Evolutionary conservation across 1,140 invertebrate species (phyloP).

Genomic region (Heliconius congener): DNA sequence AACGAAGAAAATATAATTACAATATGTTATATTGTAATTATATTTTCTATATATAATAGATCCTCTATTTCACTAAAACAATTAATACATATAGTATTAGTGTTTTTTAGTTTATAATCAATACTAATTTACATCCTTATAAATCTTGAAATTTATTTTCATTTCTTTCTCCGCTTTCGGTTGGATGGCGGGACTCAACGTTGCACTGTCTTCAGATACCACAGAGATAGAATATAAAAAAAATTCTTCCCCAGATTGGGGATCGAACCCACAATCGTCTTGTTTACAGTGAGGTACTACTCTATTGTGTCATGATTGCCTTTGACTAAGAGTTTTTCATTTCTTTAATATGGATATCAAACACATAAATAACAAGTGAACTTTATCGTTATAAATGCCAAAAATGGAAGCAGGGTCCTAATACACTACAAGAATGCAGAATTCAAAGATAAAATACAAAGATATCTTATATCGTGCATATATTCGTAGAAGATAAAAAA

Average conservation of each 20-base stretch:
- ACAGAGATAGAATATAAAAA: too few species aligned
- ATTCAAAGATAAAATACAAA: background rate
- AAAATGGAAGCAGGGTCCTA: constrained; percentile 9
- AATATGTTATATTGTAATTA: too few species aligned
- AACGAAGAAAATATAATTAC: too few species aligned
- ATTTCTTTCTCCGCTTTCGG: too few species aligned
- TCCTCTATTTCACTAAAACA: too few species aligned
- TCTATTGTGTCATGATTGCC: background rate
- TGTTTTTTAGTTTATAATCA: too few species aligned
- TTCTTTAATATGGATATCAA: background rate
- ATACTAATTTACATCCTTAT: too few species aligned
- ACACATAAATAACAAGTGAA: background rate
- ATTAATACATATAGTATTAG: too few species aligned
- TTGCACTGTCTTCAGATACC: too few species aligned
- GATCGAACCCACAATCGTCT: background rate
- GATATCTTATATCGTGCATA: background rate
- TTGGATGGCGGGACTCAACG: too few species aligned
- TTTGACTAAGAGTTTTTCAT: background rate
- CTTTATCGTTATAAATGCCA: constrained; percentile 12
- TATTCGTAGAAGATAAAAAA: constrained; percentile 6
- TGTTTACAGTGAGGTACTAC: background rate
- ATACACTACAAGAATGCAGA: constrained; percentile 12
- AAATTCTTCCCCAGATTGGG: background rate
- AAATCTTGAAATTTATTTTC: too few species aligned
- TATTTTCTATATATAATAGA: too few species aligned